Percentiles rank a stretch among this genome's conserved stretches.
Evolutionary conservation across 2,113 vertebrate species (phyloP).

Genomic region (Psittacula cyanocephala): DNA sequence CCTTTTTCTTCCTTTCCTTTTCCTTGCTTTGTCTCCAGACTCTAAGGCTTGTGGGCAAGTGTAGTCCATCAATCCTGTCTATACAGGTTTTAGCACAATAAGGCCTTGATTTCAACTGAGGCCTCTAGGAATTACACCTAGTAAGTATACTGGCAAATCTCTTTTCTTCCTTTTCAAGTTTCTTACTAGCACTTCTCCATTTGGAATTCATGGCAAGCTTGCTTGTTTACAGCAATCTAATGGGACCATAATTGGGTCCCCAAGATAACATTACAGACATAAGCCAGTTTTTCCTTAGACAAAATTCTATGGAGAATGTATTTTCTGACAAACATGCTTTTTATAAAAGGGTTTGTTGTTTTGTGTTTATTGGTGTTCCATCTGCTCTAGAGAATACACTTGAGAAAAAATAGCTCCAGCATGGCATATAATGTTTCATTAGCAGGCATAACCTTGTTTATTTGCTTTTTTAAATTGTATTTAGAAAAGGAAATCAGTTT

Average conservation of each 20-base stretch:
- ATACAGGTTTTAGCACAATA: background rate
- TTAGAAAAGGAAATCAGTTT: constrained; percentile 83
- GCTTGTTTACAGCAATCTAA: constrained; percentile 17
- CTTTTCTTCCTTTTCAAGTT: background rate
- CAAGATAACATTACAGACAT: constrained; percentile 35
- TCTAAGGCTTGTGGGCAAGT: background rate
- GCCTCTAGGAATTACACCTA: constrained; percentile 1
- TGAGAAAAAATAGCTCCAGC: constrained; percentile 72
- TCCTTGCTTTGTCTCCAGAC: background rate
- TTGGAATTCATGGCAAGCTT: constrained; percentile 11
- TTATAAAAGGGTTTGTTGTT: constrained; percentile 65
- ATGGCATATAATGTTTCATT: constrained; percentile 81
- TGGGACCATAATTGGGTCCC: background rate
- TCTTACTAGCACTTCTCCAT: background rate
- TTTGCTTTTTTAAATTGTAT: constrained; percentile 83
- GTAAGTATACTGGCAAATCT: background rate
- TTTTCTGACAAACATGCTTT: constrained; percentile 71
- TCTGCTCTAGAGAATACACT: constrained; percentile 72
- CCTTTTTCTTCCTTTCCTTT: background rate
- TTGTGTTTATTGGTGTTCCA: constrained; percentile 67
- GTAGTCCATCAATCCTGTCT: background rate
- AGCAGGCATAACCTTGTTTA: constrained; percentile 81
- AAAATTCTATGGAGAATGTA: constrained; percentile 39
- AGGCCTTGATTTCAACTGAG: constrained; percentile 1
- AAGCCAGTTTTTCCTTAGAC: constrained; percentile 47